Conservation (phyloP, 2,797 vertebrate genomes). For the Hemitrygon akajei region DNA sequence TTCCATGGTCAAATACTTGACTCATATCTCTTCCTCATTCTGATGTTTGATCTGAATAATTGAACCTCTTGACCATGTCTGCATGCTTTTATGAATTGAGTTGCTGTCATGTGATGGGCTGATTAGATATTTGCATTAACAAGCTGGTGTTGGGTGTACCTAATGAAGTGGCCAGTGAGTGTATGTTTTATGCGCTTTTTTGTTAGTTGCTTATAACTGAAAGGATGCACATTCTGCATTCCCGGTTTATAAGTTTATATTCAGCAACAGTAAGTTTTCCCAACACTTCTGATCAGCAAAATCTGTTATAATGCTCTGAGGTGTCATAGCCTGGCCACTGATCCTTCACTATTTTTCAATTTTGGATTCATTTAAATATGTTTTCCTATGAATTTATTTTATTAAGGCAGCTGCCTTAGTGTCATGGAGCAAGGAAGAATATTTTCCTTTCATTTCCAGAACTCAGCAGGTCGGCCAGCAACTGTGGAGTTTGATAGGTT, state of each 20-base stretch:
- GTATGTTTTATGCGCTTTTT: too few species aligned
- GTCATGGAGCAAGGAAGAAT: background rate
- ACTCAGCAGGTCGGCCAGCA: too few species aligned
- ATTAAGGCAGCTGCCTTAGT: background rate
- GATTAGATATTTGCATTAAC: too few species aligned
- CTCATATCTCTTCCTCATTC: too few species aligned
- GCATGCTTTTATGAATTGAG: too few species aligned
- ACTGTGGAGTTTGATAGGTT: too few species aligned
- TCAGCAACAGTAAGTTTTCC: background rate
- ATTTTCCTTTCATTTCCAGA: background rate
- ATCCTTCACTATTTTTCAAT: background rate
- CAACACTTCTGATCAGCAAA: background rate
- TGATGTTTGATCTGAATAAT: too few species aligned
- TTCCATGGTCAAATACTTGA: too few species aligned
- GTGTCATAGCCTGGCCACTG: background rate
- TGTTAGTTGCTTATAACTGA: background rate
- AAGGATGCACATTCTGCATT: background rate
- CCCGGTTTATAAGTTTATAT: background rate
- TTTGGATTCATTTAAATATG: background rate
- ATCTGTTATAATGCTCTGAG: background rate
- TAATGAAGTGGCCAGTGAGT: too few species aligned
- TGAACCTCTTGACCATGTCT: too few species aligned
- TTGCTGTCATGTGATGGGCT: too few species aligned
- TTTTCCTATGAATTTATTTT: background rate
- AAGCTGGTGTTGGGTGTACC: too few species aligned